Base-by-base conservation (phyloP, 2,797 vertebrate species). In the Leptodon cayanensis region DNA sequence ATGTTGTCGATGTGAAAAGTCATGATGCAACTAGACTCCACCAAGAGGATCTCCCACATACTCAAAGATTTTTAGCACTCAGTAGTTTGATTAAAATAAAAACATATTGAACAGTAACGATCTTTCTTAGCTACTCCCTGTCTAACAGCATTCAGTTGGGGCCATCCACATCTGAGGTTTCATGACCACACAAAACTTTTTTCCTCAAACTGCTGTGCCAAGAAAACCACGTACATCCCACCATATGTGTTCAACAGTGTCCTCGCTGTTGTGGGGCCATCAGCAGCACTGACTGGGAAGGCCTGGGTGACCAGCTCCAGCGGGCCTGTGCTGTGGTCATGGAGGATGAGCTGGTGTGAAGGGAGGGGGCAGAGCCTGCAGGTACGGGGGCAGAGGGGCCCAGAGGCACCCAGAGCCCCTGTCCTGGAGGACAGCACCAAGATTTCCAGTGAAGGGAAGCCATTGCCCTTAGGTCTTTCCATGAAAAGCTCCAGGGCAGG, bases 331-430 rank as follows among this genome's bases (percentile, higher is more conserved):
- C 17, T 80, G 78, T 10, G 15, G 9, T 74, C 49, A 57, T 7
- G 5, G 9, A 62, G 24, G 55, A 59, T 42, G 19, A 57, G 33
- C 31, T 62, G 66, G 28, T 35, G 46, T 0, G 0, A 90, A 22
- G 10, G 29, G 16, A 61, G 19, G 24, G 26, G 21, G 15, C 20
- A 59, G 31, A 54, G 39, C 19, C 44, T 47, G 50, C 1, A 5
- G 39, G 8, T 2, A 1, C 0, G 1, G 31, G 22, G 40, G 42
- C 20, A 83, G 61, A 54, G 14, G 11, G 25, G 6, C 17, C 42
- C 22, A 82, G 55, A 69, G 15, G 19, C 16, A 61, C 46, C n/a
- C 46, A 55, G 29, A 58, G 11, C 4, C 31, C 33, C 15, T 0
- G 0, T 49, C 7, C 47, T 91, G 40, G 29, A 57, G 26, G 17